phyloP scores from a whole-genome alignment of 1,140 invertebrate species.

The Calliphora vicina region DNA sequence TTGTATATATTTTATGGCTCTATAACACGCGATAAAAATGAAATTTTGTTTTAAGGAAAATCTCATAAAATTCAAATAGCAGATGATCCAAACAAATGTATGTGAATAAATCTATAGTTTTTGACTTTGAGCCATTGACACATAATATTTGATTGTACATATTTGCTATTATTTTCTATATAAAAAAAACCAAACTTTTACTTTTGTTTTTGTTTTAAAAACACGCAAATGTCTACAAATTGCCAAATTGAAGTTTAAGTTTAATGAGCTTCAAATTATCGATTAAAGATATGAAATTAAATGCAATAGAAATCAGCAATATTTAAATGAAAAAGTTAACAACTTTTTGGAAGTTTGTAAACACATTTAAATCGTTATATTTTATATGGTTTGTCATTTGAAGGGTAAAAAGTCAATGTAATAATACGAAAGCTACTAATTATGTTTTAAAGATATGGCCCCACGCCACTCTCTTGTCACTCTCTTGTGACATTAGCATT shows the following conservation, averaged over 20 bases:
- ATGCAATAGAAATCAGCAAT: no score
- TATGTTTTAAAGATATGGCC: no score
- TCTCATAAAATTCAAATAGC: neutral
- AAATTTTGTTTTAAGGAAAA: neutral
- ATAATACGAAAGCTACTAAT: no score
- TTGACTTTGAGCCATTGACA: slow-evolving; percentile 38
- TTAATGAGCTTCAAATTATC: neutral
- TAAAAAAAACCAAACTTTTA: neutral
- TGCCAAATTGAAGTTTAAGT: slow-evolving; percentile 8
- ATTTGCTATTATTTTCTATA: neutral
- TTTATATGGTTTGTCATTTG: no score
- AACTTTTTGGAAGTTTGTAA: no score
- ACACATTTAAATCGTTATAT: no score
- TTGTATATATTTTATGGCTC: neutral
- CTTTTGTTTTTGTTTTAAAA: neutral
- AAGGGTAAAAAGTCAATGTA: no score
- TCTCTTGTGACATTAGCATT: no score
- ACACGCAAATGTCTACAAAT: neutral
- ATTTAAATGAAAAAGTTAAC: no score
- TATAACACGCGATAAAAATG: neutral
- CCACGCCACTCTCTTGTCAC: no score
- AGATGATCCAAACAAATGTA: neutral
- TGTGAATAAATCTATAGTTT: neutral
- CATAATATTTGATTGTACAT: slow-evolving; percentile 20
- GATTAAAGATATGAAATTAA: neutral